These are phyloP conservation scores for Bombus soroeensis DNA, from an alignment of 1,140 invertebrate species.

Conservation along the genomic window DNA sequence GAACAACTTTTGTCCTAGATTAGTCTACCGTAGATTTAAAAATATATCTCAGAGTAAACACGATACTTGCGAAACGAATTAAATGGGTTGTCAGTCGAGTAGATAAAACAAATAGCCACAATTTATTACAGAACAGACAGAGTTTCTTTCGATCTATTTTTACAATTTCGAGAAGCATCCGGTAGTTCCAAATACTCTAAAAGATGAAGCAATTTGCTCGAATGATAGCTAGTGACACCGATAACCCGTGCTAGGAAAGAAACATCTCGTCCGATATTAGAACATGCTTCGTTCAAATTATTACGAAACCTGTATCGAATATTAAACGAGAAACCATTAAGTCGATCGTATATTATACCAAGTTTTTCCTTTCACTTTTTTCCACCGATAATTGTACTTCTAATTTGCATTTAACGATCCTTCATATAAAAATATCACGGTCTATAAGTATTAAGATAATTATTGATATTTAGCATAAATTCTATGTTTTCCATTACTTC, in stretches of 20 bases:
- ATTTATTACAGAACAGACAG: neutral
- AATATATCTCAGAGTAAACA: neutral
- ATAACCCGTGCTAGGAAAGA: neutral
- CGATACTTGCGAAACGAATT: neutral
- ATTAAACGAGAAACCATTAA: constrained; percentile 12
- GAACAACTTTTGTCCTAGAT: neutral
- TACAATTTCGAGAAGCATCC: neutral
- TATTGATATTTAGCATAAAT: neutral
- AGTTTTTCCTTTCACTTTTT: constrained; percentile 42
- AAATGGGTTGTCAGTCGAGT: neutral
- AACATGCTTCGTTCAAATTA: neutral
- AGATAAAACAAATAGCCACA: neutral
- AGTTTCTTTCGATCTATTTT: neutral
- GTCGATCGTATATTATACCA: neutral
- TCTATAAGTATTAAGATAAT: neutral
- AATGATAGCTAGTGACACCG: neutral
- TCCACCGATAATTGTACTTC: neutral
- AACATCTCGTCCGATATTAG: neutral
- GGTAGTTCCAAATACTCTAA: neutral
- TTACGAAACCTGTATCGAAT: neutral
- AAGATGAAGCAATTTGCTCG: neutral
- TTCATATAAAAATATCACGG: neutral
- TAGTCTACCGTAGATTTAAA: neutral
- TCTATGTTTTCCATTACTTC: neutral
- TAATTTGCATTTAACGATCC: neutral